Base-by-base conservation (phyloP, 2,888 invertebrate species). In the Cataglyphis altisquamis region DNA sequence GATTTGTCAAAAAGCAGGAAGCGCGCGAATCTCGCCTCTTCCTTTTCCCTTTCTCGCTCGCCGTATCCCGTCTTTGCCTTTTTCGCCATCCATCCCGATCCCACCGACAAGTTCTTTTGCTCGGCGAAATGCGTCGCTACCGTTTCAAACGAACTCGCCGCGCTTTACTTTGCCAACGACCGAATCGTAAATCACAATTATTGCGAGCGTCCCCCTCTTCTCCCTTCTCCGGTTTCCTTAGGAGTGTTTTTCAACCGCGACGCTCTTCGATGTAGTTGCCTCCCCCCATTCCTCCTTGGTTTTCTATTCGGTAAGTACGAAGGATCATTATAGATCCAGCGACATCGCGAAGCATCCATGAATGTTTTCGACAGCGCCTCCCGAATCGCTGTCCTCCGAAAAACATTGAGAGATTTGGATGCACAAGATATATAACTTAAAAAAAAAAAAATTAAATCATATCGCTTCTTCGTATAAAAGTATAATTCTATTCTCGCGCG, bases 131-230 rank as follows among this genome's bases (percentile, higher is more conserved):
- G 66, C 84, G 64, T 80, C 84, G 84, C 78, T 70, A 73, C 82
- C 67, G 84, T 60, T 84, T 81, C 84, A 83, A 87, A 88, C 85
- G 81, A 90, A 89, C 86, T 86, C 82, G 75, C 75, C 89, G 88
- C 88, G 90, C 88, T 92, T 90, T 90, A 86, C 90, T 90, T 88
- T 87, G 86, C 85, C 85, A 89, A 82, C 88, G 85, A 84, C 88
- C 84, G 77, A 85, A 87, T 86, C 92, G 92, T 93, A 94, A 93
- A 94, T 93, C 92, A 93, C 91, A 93, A 92, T 94, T 92, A 93
- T 92, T 93, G 93, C 91, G 80, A 92, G 86, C 84, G 86, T 86
- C 90, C 84, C 82, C 84, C 64, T 48, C 72, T 60, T 67, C 57
- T 67, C 82, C 68, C 63, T 70, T 77, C 81, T 83, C 84, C 64